Evolutionary conservation across 1,140 invertebrate genomes (phyloP).

Genomic region (Pararge aegeria): DNA sequence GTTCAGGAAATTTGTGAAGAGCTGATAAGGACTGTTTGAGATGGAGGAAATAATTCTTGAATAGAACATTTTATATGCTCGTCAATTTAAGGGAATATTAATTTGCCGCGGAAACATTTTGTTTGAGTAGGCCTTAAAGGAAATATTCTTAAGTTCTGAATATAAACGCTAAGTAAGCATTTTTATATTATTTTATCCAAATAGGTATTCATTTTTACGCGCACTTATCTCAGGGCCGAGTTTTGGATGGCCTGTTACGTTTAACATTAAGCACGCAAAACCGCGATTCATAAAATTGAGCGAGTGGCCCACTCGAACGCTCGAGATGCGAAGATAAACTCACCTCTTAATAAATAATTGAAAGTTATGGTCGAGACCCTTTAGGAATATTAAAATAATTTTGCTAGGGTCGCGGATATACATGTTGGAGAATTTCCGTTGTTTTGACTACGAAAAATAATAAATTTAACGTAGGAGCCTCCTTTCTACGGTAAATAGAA

Average conservation of each 20-base stretch:
- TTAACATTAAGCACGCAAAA: conserved; percentile 54
- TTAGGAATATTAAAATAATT: conserved; percentile 23
- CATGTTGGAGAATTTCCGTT: neutral
- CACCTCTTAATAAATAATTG: conserved; percentile 49
- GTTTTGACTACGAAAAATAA: neutral
- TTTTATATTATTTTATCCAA: neutral
- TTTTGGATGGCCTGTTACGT: conserved; percentile 28
- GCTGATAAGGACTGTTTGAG: too few species aligned
- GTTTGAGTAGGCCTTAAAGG: too few species aligned
- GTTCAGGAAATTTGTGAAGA: too few species aligned
- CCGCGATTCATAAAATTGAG: conserved; percentile 57
- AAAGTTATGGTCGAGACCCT: conserved; percentile 35
- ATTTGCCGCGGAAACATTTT: too few species aligned
- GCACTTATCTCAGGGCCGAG: conserved; percentile 33
- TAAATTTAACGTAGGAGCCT: too few species aligned
- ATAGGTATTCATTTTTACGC: conserved; percentile 31
- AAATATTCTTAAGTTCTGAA: too few species aligned
- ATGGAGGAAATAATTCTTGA: too few species aligned
- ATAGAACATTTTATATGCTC: too few species aligned
- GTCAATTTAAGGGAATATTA: too few species aligned
- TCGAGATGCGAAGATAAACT: conserved; percentile 38
- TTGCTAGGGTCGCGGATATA: neutral
- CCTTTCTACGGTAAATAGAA: too few species aligned
- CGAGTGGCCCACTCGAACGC: conserved; percentile 41
- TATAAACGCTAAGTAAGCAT: neutral